phyloP scores from a whole-genome alignment of 2,888 invertebrate species.

The Limulus polyphemus region DNA sequence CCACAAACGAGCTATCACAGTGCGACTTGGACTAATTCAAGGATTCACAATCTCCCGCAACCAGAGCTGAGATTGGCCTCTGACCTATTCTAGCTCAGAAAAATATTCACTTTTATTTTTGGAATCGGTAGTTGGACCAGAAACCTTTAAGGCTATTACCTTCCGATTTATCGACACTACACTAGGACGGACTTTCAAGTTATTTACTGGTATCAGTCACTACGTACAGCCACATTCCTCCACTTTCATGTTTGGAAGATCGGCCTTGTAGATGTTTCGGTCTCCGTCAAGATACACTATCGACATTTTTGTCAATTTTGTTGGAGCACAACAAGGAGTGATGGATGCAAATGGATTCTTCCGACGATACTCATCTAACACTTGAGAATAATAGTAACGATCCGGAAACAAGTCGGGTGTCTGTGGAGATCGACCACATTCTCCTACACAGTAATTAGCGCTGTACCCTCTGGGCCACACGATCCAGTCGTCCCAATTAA shows the following conservation, averaged over 20 bases:
- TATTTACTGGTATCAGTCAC: constrained; percentile 31
- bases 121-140: too few species aligned
- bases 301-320: constrained; percentile 82
- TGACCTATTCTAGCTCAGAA: too few species aligned
- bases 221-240: constrained; percentile 91
- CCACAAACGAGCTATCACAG: too few species aligned
- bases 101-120: too few species aligned
- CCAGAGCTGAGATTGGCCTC: too few species aligned
- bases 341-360: constrained; percentile 45
- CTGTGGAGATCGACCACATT: constrained; percentile 68
- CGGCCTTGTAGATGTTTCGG: constrained; percentile 79
- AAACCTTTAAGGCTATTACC: too few species aligned
- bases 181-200: too few species aligned
- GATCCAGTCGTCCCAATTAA: constrained; percentile 93
- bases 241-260: constrained; percentile 89
- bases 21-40: too few species aligned
- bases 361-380: constrained; percentile 74
- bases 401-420: constrained; percentile 54
- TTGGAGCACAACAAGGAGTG: constrained; percentile 72
- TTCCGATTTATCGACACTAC: too few species aligned
- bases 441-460: constrained; percentile 85
- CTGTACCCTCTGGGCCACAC: constrained; percentile 80
- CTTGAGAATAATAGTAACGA: constrained; percentile 54
- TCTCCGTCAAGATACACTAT: constrained; percentile 83
- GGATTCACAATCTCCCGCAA: too few species aligned